phyloP scores from a whole-genome alignment of 2,113 vertebrate genomes.

The Proteles cristata region DNA sequence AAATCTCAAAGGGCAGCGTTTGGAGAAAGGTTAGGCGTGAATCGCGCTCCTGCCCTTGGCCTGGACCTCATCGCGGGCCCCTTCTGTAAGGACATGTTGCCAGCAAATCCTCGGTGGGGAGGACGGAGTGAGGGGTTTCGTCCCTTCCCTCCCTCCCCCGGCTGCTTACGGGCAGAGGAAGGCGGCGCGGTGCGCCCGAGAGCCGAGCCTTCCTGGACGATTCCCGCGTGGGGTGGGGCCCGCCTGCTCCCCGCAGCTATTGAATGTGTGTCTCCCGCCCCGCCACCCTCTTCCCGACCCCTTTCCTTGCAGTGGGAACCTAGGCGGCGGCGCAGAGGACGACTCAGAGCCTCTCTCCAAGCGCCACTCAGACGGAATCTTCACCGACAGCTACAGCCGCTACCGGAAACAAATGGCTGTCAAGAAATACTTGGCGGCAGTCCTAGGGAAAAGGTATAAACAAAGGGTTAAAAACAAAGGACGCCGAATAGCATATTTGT shows the following conservation, averaged over 20 bases:
- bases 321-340: slow-evolving; percentile 89
- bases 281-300: slow-evolving; percentile 49
- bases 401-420: slow-evolving; percentile 99
- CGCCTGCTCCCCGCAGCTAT: not conserved
- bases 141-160: not conserved
- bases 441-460: slow-evolving; percentile 99
- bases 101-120: not conserved
- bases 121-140: not conserved
- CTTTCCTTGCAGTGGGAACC: slow-evolving; percentile 71
- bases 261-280: slow-evolving; percentile 60
- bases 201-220: not conserved
- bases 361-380: slow-evolving; percentile 98
- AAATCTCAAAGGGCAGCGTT: not conserved
- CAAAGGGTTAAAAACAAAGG: slow-evolving; percentile 99
- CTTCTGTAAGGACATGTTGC: not conserved
- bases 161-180: not conserved
- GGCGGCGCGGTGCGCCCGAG: not conserved
- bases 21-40: not conserved
- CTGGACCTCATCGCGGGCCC: not conserved
- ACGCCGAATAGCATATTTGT: slow-evolving; percentile 98
- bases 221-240: slow-evolving; percentile 7
- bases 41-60: not conserved
- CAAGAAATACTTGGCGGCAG: slow-evolving; percentile 99
- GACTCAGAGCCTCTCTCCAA: slow-evolving; percentile 95
- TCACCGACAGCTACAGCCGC: slow-evolving; percentile 99